Percentiles rank a stretch among this genome's conserved stretches.
phyloP scores from a whole-genome alignment of 2,797 vertebrate species.

The Rousettus madagascariensis region DNA sequence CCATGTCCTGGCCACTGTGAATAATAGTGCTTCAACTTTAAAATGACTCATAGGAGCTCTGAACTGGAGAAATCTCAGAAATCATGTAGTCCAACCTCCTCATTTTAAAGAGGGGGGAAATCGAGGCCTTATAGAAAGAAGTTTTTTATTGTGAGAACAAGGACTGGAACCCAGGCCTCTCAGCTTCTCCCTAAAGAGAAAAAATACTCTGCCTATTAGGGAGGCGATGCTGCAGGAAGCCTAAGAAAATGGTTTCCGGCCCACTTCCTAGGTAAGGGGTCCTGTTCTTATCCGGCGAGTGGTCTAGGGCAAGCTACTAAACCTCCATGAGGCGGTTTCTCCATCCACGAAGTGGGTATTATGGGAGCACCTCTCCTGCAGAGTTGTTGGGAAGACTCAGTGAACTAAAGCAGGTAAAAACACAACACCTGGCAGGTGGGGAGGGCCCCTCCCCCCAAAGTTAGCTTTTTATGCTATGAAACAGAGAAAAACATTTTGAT shows the following conservation, averaged over 20 bases:
- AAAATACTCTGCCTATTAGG: background rate
- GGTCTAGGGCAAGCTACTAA: background rate
- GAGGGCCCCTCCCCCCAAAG: background rate
- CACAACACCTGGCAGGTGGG: background rate
- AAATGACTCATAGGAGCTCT: background rate
- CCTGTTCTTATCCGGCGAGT: background rate
- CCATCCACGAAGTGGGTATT: background rate
- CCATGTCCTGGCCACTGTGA: too few relatives aligned
- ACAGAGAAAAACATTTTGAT: constrained; percentile 16
- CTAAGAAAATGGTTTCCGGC: background rate
- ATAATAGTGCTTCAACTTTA: background rate
- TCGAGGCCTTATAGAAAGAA: background rate
- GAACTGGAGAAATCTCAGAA: background rate
- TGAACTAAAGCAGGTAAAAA: background rate
- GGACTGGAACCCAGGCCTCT: background rate
- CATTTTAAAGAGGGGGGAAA: background rate
- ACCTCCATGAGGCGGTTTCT: background rate
- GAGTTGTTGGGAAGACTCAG: background rate
- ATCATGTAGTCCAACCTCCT: background rate
- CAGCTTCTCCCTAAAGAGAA: background rate
- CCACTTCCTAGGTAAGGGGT: background rate
- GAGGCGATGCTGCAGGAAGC: background rate
- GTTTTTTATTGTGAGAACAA: background rate
- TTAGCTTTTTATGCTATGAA: background rate
- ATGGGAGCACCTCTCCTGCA: background rate